Conservation (phyloP, 2,797 vertebrate species). For the Neostethus bicornis region DNA sequence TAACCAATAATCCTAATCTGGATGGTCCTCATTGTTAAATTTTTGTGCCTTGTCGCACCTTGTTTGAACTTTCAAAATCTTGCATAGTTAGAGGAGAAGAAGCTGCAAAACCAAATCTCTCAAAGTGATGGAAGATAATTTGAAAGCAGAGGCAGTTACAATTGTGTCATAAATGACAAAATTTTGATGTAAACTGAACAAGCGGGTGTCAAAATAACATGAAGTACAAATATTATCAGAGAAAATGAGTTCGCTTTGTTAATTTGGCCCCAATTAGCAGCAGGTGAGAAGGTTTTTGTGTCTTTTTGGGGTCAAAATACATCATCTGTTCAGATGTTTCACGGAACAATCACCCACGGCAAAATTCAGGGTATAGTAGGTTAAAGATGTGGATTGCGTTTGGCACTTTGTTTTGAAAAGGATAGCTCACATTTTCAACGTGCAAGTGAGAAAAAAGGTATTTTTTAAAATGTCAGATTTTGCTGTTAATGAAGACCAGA, state of each 20-base stretch:
- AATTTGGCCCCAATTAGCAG: neutral
- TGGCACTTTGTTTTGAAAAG: slow-evolving; percentile 4
- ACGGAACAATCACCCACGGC: neutral
- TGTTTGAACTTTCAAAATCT: neutral
- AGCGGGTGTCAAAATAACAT: neutral
- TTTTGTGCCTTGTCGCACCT: neutral
- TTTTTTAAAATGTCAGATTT: slow-evolving; percentile 17
- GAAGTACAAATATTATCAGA: neutral
- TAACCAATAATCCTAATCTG: neutral
- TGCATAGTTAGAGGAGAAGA: neutral
- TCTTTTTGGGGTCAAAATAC: neutral
- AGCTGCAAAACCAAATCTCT: slow-evolving; percentile 1
- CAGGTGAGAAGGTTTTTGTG: neutral
- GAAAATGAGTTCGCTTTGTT: neutral
- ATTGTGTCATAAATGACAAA: neutral
- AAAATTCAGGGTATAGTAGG: neutral
- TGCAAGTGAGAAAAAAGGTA: slow-evolving; percentile 1
- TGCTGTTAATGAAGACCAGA: slow-evolving; percentile 27
- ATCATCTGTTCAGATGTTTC: neutral
- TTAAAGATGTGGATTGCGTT: slow-evolving; percentile 3
- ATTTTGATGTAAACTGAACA: neutral
- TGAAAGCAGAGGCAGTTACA: neutral
- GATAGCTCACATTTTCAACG: slow-evolving; percentile 20
- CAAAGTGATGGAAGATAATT: neutral
- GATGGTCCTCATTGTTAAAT: slow-evolving; percentile 1